Evolutionary conservation across 2,888 invertebrate genomes (phyloP).

Genomic region (Dicranocentrus wangi): DNA sequence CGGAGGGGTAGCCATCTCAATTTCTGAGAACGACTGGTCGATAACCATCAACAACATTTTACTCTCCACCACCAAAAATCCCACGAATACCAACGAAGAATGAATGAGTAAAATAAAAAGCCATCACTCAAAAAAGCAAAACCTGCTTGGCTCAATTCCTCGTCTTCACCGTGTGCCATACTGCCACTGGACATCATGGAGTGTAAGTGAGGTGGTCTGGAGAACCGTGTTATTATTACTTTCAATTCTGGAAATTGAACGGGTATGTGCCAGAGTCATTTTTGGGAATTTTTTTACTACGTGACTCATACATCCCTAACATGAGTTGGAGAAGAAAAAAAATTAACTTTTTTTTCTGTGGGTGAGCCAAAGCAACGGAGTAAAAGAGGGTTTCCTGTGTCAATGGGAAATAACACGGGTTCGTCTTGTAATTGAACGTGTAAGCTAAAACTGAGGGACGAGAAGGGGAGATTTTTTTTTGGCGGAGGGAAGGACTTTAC

Average conservation of each 20-base stretch:
- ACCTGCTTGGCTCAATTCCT: neutral
- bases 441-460: constrained; percentile 13
- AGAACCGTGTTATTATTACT: constrained; percentile 26
- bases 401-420: constrained; percentile 43
- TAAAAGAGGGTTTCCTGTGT: constrained; percentile 12
- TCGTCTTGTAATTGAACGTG: constrained; percentile 37
- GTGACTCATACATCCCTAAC: constrained; percentile 53
- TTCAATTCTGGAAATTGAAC: constrained; percentile 57
- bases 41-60: constrained; percentile 25
- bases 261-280: constrained; percentile 1
- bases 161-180: neutral
- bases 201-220: neutral
- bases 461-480: constrained; percentile 22
- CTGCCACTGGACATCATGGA: constrained; percentile 6
- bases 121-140: constrained; percentile 50
- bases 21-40: constrained; percentile 12
- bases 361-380: constrained; percentile 3
- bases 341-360: neutral
- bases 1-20: neutral
- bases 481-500: too few relatives aligned
- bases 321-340: constrained; percentile 38
- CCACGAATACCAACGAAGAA: constrained; percentile 16
- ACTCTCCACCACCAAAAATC: neutral
- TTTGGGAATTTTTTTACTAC: constrained; percentile 23
- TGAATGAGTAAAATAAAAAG: constrained; percentile 41